Percentiles rank a stretch among this genome's conserved stretches.
These are phyloP conservation scores for Nothura maculosa DNA, from an alignment of 2,797 vertebrate genomes.

Conservation along the genomic window DNA sequence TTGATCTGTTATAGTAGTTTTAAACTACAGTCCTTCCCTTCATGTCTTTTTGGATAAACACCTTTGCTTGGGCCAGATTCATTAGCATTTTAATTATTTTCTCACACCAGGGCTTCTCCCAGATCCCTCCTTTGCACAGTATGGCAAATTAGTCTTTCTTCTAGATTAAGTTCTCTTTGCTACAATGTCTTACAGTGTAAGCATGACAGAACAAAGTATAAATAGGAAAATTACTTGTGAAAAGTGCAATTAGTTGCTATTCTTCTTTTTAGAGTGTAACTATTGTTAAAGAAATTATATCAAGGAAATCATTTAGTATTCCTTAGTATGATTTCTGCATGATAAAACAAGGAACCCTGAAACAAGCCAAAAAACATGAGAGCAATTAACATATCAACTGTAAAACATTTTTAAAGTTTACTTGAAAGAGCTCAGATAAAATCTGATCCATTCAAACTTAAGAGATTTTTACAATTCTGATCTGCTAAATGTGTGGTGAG, in stretches of 20 bases:
- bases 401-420: not conserved
- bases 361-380: not conserved
- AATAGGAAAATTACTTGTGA: not conserved
- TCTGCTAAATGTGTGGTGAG: not conserved
- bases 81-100: constrained; percentile 75
- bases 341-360: not conserved
- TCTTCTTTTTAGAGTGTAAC: not conserved
- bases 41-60: constrained; percentile 62
- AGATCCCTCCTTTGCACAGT: not conserved
- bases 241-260: not conserved
- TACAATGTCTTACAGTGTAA: not conserved
- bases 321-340: constrained; percentile 6
- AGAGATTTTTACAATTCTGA: not conserved
- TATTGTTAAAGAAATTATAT: constrained; percentile 10
- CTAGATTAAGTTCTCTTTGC: constrained; percentile 5
- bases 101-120: constrained; percentile 37
- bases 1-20: constrained; percentile 34
- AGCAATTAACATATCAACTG: not conserved
- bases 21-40: constrained; percentile 23
- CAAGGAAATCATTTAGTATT: constrained; percentile 25
- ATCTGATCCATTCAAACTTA: not conserved
- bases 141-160: not conserved
- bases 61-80: constrained; percentile 49
- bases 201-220: not conserved
- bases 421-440: not conserved